phyloP scores from a whole-genome alignment of 53 echinoderm and acorn worm genomes.

The Holothuria scabra region DNA sequence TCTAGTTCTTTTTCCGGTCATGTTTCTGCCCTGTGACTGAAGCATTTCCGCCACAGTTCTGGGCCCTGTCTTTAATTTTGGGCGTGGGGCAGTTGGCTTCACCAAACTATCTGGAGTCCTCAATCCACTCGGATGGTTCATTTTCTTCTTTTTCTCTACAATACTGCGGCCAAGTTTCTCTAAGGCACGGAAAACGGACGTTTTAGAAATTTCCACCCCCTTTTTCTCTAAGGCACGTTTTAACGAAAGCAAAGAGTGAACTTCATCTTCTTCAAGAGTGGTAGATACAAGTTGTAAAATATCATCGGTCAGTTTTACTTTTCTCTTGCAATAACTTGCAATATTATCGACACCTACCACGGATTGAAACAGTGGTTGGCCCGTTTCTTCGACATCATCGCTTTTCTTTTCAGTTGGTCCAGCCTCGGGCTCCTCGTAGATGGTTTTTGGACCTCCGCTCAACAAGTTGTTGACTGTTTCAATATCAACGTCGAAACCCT shows the following conservation, averaged over 20 bases:
- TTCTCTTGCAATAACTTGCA: not conserved
- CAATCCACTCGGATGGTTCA: not conserved
- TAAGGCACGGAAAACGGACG: slow-evolving; percentile 74
- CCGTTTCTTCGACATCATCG: not conserved
- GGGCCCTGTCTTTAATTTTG: not conserved
- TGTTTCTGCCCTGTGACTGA: not conserved
- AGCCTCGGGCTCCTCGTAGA: not conserved
- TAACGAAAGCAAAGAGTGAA: slow-evolving; percentile 37
- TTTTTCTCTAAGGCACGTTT: slow-evolving; percentile 56
- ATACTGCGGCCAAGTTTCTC: slow-evolving; percentile 70
- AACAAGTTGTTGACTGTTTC: slow-evolving; percentile 50
- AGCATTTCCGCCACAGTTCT: slow-evolving; percentile 48
- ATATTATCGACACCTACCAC: not conserved
- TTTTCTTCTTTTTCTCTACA: slow-evolving; percentile 67
- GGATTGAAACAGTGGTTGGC: not conserved
- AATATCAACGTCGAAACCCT: slow-evolving; percentile 61
- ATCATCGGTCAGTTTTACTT: slow-evolving; percentile 64
- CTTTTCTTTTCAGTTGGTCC: not conserved
- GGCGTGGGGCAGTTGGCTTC: not conserved
- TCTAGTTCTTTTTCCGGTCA: not conserved
- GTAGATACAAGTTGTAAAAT: slow-evolving; percentile 63
- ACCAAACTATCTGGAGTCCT: not conserved
- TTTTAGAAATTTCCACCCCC: slow-evolving; percentile 70
- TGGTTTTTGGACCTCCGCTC: slow-evolving; percentile 17
- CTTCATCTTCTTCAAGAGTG: slow-evolving; percentile 52